Evolutionary conservation across 2,888 invertebrate genomes (phyloP).

Genomic region (Zygogramma bicolorata): DNA sequence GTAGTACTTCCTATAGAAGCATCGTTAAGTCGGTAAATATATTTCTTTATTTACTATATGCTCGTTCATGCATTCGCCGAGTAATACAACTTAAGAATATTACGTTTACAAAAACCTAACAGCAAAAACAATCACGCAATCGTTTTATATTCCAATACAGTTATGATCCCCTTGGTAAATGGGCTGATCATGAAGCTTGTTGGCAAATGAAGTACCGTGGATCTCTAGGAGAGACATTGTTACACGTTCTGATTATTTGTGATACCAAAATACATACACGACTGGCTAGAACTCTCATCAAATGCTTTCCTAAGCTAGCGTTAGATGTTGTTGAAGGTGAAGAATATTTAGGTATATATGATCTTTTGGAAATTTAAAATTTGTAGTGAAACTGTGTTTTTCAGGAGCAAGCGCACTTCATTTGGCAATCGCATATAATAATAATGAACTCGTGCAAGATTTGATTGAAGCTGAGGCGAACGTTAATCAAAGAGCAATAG

Average conservation of each 20-base stretch:
- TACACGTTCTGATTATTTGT: slow-evolving; percentile 95
- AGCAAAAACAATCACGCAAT: too few relatives aligned
- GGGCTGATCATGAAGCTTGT: slow-evolving; percentile 93
- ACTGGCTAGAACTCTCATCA: slow-evolving; percentile 89
- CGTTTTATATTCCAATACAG: slow-evolving; percentile 60
- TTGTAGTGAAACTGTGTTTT: slow-evolving; percentile 5
- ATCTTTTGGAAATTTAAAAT: background rate
- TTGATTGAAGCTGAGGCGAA: slow-evolving; percentile 93
- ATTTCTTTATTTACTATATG: background rate
- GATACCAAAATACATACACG: slow-evolving; percentile 86
- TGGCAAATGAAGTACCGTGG: slow-evolving; percentile 99
- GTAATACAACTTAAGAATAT: too few relatives aligned
- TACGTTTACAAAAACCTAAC: too few relatives aligned
- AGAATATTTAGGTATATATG: slow-evolving; percentile 83
- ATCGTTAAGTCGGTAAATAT: slow-evolving; percentile 80
- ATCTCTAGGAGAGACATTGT: slow-evolving; percentile 92
- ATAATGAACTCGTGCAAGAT: slow-evolving; percentile 94
- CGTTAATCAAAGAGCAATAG: slow-evolving; percentile 93
- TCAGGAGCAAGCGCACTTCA: slow-evolving; percentile 93
- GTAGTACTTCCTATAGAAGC: slow-evolving; percentile 90
- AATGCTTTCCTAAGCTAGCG: slow-evolving; percentile 90
- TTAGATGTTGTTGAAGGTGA: slow-evolving; percentile 97
- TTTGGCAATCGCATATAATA: slow-evolving; percentile 95
- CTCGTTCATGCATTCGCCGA: background rate
- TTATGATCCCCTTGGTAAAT: slow-evolving; percentile 89